Base-by-base conservation (phyloP, 2,797 vertebrate genomes). In the Sebastes flavidus region DNA sequence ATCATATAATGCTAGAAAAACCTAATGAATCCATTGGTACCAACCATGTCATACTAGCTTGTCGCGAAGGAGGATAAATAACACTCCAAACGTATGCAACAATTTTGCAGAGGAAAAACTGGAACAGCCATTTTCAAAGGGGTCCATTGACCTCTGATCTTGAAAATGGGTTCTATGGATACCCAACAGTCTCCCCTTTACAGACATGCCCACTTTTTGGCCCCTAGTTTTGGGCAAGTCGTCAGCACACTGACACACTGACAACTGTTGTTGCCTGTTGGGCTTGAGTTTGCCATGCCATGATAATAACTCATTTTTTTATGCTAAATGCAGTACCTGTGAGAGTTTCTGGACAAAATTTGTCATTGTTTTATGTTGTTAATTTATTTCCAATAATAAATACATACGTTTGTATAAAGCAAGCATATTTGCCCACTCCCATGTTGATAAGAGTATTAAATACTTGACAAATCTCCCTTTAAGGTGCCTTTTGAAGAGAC, bases 231-330 rank as follows among this genome's bases (percentile, higher is more conserved):
- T 0, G 16, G 46, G 46, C 38, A 42, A 14, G 5, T 42, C 2
- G 13, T 20, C 46, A 20, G 46, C 18, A 46, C 42, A 46, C 42
- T 42, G 38, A 42, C 14, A 38, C 2, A 38, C 36, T 49, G 46
- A 20, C 46, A 49, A 0, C 46, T 8, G 8, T 49, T 49, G 46
- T 20, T 49, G 46, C 7, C 46, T 49, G 46, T 20, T 49, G 46
- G 46, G 46, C 18, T 49, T 49, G 46, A 49, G 46, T 49, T 49
- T 49, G 3, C 1, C 18, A 49, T 49, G 16, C 0, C 0, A 49
- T 20, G 18, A 49, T 49, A 18, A 49, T 0, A 20, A 0, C 42
- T 1, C 0, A 49, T 49, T 20, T 49, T 3, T 8, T 20, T 0
- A 46, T 1, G 46, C 18, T n/a, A 20, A 52, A n/a, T 52, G 18